These are phyloP conservation scores for Apeltes quadracus DNA, from an alignment of 2,113 vertebrate genomes.

Conservation along the genomic window DNA sequence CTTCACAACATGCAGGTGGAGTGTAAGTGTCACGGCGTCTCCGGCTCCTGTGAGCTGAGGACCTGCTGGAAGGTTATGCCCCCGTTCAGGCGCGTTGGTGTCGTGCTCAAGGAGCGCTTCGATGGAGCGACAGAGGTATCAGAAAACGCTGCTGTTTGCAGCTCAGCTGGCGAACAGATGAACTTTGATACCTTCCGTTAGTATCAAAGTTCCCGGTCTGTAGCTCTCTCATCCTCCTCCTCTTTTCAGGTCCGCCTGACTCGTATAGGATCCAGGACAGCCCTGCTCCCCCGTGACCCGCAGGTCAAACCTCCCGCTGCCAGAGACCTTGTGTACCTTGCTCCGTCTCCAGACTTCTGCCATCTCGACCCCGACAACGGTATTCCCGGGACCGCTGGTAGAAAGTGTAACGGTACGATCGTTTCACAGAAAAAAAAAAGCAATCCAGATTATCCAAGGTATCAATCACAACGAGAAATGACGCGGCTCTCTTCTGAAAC, in stretches of 20 bases:
- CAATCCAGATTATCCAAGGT: not conserved
- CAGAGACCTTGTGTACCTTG: constrained; percentile 79
- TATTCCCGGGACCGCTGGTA: constrained; percentile 76
- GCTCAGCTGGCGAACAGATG: not conserved
- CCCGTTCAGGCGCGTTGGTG: constrained; percentile 76
- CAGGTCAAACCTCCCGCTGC: constrained; percentile 80
- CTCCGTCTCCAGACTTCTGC: constrained; percentile 82
- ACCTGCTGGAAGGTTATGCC: constrained; percentile 85
- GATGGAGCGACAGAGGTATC: constrained; percentile 80
- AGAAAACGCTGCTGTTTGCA: constrained; percentile 15
- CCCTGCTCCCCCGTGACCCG: constrained; percentile 81
- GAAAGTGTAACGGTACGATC: constrained; percentile 77
- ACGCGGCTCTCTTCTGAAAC: not conserved
- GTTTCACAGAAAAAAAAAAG: not conserved
- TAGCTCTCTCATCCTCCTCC: constrained; percentile 5
- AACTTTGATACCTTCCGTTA: not conserved
- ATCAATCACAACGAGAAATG: constrained; percentile 3
- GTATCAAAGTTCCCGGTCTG: not conserved
- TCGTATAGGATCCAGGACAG: constrained; percentile 77
- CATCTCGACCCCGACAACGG: constrained; percentile 65
- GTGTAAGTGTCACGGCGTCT: constrained; percentile 82
- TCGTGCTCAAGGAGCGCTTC: constrained; percentile 81
- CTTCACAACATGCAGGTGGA: constrained; percentile 84
- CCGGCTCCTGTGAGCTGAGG: constrained; percentile 79
- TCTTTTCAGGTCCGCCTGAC: constrained; percentile 78